A percentile compares a stretch with the other conserved stretches of the same genome.
Evolutionary conservation across 2,113 vertebrate genomes (phyloP).

Genomic region (Eptesicus fuscus): DNA sequence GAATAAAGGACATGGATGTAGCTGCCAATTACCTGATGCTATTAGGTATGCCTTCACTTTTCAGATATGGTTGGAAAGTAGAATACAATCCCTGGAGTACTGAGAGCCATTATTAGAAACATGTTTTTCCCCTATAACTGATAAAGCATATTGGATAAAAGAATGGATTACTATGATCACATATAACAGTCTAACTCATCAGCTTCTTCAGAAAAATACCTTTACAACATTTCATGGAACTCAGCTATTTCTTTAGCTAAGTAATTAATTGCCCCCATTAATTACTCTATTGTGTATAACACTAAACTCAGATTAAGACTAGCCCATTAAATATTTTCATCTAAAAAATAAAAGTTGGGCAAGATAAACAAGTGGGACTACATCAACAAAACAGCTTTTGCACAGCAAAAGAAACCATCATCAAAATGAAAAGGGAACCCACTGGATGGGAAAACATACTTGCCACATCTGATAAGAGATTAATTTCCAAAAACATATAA

Average conservation of each 20-base stretch:
- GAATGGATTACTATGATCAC: slow-evolving; percentile 44
- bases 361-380: too few species aligned
- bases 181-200: background rate
- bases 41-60: slow-evolving; percentile 49
- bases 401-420: too few species aligned
- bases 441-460: too few species aligned
- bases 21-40: slow-evolving; percentile 45
- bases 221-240: background rate
- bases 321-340: background rate
- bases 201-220: slow-evolving; percentile 9
- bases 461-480: too few species aligned
- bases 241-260: background rate
- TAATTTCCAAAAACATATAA: too few species aligned
- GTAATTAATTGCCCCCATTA: background rate
- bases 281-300: background rate
- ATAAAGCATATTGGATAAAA: slow-evolving; percentile 43
- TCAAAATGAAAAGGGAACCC: too few species aligned
- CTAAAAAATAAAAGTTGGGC: background rate
- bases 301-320: background rate
- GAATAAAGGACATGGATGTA: slow-evolving; percentile 11
- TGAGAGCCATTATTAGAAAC: slow-evolving; percentile 20
- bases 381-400: too few species aligned
- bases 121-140: slow-evolving; percentile 33
- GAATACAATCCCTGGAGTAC: slow-evolving; percentile 26
- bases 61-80: slow-evolving; percentile 45